A percentile compares a stretch with the other conserved stretches of the same genome.
These are phyloP conservation scores for Illadopsis cleaveri DNA, from an alignment of 2,113 vertebrate genomes.

Conservation along the genomic window DNA sequence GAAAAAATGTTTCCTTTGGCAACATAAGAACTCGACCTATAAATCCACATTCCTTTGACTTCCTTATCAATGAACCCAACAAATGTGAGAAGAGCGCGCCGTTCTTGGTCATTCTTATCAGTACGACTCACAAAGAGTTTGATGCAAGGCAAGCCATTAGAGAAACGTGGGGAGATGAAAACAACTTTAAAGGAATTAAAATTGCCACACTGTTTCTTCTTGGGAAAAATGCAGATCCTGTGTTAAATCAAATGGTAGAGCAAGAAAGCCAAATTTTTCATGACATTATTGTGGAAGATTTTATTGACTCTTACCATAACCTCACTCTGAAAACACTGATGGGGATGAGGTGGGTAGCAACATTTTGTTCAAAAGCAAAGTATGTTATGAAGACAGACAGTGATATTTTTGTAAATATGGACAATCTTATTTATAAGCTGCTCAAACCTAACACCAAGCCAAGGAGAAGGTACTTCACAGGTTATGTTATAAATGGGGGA, in stretches of 20 bases:
- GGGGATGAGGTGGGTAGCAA: slow-evolving; percentile 98
- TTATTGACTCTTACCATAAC: slow-evolving; percentile 97
- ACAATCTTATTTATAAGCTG: slow-evolving; percentile 97
- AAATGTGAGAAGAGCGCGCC: slow-evolving; percentile 89
- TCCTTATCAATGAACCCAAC: slow-evolving; percentile 93
- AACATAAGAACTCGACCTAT: slow-evolving; percentile 96
- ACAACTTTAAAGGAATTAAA: slow-evolving; percentile 89
- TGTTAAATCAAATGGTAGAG: slow-evolving; percentile 98
- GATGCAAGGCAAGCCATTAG: slow-evolving; percentile 96
- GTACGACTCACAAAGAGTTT: slow-evolving; percentile 97
- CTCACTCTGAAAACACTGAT: slow-evolving; percentile 97
- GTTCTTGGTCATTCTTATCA: slow-evolving; percentile 97
- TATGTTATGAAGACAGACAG: slow-evolving; percentile 99
- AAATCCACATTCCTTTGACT: slow-evolving; percentile 94
- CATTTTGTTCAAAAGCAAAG: slow-evolving; percentile 95
- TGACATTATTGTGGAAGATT: slow-evolving; percentile 97
- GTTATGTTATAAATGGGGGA: slow-evolving; percentile 95
- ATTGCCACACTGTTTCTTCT: slow-evolving; percentile 93
- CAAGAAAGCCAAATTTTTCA: slow-evolving; percentile 99
- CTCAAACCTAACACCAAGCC: slow-evolving; percentile 96
- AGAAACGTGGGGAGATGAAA: slow-evolving; percentile 97
- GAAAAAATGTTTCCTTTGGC: slow-evolving; percentile 88
- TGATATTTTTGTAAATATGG: slow-evolving; percentile 99
- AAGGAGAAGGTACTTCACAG: slow-evolving; percentile 93
- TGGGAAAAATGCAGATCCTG: slow-evolving; percentile 86